phyloP scores from a whole-genome alignment of 2,797 vertebrate genomes.

The Sphaeramia orbicularis region DNA sequence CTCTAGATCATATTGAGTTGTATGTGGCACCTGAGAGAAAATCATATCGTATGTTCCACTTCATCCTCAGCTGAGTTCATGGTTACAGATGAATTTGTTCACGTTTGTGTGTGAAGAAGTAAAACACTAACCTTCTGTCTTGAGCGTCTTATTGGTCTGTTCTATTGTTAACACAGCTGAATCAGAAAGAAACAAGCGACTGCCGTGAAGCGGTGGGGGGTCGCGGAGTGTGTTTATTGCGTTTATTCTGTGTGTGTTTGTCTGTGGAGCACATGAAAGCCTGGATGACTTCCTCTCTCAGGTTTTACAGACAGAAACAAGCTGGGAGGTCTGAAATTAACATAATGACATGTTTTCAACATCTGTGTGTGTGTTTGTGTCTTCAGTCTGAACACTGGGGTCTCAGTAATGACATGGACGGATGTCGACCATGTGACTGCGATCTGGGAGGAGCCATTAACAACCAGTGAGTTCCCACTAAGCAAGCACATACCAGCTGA shows the following conservation, averaged over 20 bases:
- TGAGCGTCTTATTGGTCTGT: background rate
- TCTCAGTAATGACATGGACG: constrained; percentile 96
- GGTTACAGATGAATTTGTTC: background rate
- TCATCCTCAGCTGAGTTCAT: no score
- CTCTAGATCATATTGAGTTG: no score
- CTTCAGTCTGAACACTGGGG: constrained; percentile 95
- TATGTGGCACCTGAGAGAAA: no score
- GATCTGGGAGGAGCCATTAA: constrained; percentile 92
- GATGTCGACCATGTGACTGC: constrained; percentile 95
- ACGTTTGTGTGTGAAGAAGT: background rate
- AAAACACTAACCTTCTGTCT: background rate
- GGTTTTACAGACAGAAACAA: constrained; percentile 14
- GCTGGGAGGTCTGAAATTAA: constrained; percentile 24
- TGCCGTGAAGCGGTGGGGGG: background rate
- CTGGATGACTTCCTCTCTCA: constrained; percentile 8
- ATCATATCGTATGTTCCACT: no score
- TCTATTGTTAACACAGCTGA: background rate
- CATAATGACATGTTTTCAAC: background rate
- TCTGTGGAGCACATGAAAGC: constrained; percentile 8
- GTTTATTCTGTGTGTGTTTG: background rate
- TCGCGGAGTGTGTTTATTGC: background rate
- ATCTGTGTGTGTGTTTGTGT: constrained; percentile 42
- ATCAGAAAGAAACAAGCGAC: background rate
- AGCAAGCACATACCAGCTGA: background rate
- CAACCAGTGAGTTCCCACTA: constrained; percentile 88